Evolutionary conservation across 2,113 vertebrate species (phyloP).

Genomic region (Baryphthengus martii): DNA sequence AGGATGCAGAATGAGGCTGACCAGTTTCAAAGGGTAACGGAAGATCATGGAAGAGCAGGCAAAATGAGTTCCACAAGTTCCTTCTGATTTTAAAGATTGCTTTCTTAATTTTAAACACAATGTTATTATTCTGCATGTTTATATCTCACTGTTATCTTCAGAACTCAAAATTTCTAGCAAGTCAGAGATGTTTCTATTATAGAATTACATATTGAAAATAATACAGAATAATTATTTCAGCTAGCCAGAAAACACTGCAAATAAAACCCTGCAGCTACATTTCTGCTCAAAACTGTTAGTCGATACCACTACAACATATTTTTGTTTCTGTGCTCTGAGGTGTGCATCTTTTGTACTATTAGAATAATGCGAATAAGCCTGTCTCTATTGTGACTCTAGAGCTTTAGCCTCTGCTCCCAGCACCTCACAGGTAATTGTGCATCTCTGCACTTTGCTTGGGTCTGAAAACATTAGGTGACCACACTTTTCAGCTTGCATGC

Average conservation of each 20-base stretch:
- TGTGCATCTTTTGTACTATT: not conserved
- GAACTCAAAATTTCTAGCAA: not conserved
- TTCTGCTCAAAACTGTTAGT: not conserved
- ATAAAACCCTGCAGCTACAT: not conserved
- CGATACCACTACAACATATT: not conserved
- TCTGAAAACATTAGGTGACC: not conserved
- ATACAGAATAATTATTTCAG: not conserved
- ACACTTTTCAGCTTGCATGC: not conserved
- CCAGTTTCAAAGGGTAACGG: not conserved
- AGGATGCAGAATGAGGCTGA: not conserved
- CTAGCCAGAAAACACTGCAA: not conserved
- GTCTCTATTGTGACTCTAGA: not conserved
- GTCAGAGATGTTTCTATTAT: not conserved
- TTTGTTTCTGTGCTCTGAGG: not conserved
- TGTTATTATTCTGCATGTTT: not conserved
- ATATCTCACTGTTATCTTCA: not conserved
- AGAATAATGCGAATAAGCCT: not conserved
- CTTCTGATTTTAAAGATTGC: not conserved
- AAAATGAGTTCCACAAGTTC: not conserved
- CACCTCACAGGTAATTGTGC: not conserved
- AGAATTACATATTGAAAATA: not conserved
- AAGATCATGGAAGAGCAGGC: not conserved
- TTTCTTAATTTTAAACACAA: not conserved
- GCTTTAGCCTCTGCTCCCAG: not conserved
- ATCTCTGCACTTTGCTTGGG: not conserved